A percentile compares a stretch with the other conserved stretches of the same genome.
Evolutionary conservation across 2,113 vertebrate genomes (phyloP).

Genomic region (Anas platyrhynchos): DNA sequence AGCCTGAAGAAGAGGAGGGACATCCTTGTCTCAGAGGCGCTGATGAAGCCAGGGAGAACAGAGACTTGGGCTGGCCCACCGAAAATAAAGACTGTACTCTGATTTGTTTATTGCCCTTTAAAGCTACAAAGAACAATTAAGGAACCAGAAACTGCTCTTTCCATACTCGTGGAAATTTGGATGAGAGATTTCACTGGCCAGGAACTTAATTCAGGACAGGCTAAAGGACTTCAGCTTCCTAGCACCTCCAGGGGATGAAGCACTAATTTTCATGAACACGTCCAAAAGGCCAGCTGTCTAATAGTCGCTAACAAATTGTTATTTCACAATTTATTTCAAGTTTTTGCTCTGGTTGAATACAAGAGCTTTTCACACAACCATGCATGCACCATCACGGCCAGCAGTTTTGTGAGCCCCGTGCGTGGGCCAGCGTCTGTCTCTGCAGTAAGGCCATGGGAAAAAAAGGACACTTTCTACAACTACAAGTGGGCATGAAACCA

Average conservation of each 20-base stretch:
- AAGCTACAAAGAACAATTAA: not conserved
- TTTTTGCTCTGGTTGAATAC: not conserved
- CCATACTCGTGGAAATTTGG: not conserved
- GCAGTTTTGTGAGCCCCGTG: not conserved
- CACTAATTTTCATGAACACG: not conserved
- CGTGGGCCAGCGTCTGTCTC: accelerated
- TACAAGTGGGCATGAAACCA: not conserved
- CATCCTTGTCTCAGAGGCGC: not conserved
- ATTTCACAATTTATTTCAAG: not conserved
- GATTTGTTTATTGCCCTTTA: not conserved
- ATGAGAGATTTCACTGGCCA: not conserved
- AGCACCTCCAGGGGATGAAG: not conserved
- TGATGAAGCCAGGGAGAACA: not conserved
- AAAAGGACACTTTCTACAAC: not conserved
- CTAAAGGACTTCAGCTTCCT: not conserved
- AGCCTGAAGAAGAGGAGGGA: not conserved
- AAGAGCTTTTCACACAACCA: not conserved
- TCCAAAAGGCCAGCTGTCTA: not conserved
- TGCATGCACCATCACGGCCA: not conserved
- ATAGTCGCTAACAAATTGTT: accelerated
- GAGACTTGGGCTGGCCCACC: not conserved
- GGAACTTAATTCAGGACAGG: not conserved
- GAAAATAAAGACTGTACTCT: not conserved
- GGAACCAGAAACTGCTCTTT: not conserved
- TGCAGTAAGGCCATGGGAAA: not conserved